phyloP scores from a whole-genome alignment of 2,888 invertebrate genomes.

The Ormyrus nitidulus region DNA sequence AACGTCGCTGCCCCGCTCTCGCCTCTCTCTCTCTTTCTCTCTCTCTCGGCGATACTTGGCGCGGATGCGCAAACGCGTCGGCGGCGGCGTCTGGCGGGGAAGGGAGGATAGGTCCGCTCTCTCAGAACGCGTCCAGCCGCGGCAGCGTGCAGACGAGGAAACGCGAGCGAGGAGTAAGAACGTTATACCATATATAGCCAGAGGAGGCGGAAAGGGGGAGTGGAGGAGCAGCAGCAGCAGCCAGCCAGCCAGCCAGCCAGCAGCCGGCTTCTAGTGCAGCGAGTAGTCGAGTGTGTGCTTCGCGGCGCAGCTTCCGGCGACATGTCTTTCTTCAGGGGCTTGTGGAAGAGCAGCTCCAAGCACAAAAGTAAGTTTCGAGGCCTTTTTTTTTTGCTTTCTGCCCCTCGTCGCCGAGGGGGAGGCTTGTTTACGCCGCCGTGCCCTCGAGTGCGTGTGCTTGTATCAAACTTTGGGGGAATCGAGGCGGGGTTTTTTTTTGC shows the following conservation, averaged over 20 bases:
- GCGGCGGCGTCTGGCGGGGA: neutral
- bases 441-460: too few species aligned
- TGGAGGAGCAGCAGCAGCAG: neutral
- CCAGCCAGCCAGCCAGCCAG: too few species aligned
- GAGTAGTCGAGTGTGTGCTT: neutral
- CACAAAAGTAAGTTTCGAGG: slow-evolving; percentile 81
- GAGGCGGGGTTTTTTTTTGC: too few species aligned
- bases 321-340: slow-evolving; percentile 81
- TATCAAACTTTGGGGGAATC: too few species aligned
- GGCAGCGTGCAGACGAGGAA: slow-evolving; percentile 28
- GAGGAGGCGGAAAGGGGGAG: neutral
- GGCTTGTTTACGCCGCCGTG: too few species aligned
- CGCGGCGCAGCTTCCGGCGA: neutral
- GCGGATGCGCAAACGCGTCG: slow-evolving; percentile 38
- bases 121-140: slow-evolving; percentile 48
- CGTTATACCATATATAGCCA: neutral
- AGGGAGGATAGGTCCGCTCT: slow-evolving; percentile 5
- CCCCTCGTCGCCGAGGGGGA: too few species aligned
- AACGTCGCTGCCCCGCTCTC: too few species aligned
- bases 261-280: too few species aligned
- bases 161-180: neutral
- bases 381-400: too few species aligned
- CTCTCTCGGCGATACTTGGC: too few species aligned
- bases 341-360: slow-evolving; percentile 82
- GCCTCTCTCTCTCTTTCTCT: too few species aligned